Evolutionary conservation across 2,797 vertebrate species (phyloP).

Genomic region (Erithacus rubecula): DNA sequence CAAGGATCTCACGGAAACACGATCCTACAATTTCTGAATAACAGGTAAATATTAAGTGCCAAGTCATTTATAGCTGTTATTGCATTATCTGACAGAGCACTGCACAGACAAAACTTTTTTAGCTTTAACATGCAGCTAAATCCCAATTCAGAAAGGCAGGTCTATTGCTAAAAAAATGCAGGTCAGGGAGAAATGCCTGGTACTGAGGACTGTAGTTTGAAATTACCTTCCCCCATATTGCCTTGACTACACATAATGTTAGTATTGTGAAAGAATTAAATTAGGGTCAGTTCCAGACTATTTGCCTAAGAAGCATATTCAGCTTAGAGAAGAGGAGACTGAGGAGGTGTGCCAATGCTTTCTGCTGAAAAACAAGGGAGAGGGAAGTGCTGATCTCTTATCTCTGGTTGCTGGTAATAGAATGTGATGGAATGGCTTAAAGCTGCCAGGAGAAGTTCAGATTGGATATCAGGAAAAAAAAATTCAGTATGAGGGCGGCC

Average conservation of each 20-base stretch:
- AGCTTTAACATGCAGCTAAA: background rate
- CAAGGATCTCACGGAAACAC: background rate
- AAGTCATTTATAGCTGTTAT: background rate
- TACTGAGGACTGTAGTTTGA: background rate
- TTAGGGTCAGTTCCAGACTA: background rate
- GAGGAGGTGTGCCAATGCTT: background rate
- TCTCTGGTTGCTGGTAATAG: background rate
- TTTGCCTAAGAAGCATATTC: background rate
- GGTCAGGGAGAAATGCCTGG: accelerated
- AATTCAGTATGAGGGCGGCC: background rate
- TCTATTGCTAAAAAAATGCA: background rate
- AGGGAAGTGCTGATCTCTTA: background rate
- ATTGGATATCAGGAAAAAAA: background rate
- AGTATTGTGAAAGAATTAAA: background rate
- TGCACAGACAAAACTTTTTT: background rate
- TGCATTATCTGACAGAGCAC: background rate
- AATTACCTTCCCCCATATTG: background rate
- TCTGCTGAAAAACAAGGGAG: background rate
- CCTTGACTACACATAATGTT: background rate
- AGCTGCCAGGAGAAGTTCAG: background rate
- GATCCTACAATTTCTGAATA: background rate
- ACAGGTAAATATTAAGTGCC: background rate
- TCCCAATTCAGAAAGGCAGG: background rate
- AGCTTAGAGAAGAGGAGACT: background rate
- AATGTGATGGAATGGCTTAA: background rate